Evolutionary conservation across 2,113 vertebrate species (phyloP).

Genomic region (Bagarius yarrelli): DNA sequence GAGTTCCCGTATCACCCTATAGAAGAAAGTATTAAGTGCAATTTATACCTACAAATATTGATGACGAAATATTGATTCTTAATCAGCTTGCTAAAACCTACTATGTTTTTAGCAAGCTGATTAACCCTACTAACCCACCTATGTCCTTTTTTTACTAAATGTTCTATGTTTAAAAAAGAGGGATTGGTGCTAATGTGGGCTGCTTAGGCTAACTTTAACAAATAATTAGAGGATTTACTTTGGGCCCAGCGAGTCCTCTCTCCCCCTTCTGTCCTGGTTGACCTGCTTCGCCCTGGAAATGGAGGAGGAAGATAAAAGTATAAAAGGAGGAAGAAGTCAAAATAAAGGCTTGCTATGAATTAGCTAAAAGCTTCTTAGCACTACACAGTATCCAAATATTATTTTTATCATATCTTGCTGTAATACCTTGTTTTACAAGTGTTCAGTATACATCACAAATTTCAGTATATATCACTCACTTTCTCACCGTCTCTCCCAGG

Average conservation of each 20-base stretch:
- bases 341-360: not conserved
- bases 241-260: constrained; percentile 46
- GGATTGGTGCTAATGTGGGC: not conserved
- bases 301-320: not conserved
- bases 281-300: constrained; percentile 48
- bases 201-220: constrained; percentile 9
- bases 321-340: not conserved
- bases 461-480: no score
- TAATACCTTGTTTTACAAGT: not conserved
- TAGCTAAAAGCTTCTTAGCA: not conserved
- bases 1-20: constrained; percentile 45
- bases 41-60: no score
- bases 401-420: not conserved
- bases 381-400: not conserved
- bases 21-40: not conserved
- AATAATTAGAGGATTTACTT: constrained; percentile 46
- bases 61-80: no score
- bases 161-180: not conserved
- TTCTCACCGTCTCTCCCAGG: constrained; percentile 47
- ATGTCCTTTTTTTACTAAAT: not conserved
- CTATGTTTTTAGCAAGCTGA: no score
- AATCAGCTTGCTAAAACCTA: no score
- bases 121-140: no score
- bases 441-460: no score
- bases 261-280: constrained; percentile 48